Base-by-base conservation (phyloP, 2,888 invertebrate genomes). In the Hirtodrosophila histrioides region DNA sequence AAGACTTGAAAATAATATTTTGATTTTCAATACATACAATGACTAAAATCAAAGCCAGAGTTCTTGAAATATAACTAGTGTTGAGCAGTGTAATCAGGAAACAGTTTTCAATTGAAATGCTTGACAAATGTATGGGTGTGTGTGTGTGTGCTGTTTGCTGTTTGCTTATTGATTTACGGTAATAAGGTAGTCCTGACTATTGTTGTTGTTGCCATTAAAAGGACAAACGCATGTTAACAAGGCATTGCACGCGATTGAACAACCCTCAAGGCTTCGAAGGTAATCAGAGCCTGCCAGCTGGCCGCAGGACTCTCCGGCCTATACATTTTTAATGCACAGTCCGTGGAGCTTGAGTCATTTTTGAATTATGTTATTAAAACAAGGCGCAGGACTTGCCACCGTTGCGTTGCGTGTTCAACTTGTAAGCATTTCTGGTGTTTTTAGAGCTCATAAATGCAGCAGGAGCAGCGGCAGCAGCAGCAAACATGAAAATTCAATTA, bases 401-500 rank as follows among this genome's bases (percentile, higher is more conserved):
- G 61, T 37, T 36, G 29, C 31, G 55, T 78, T 75, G 82, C 82
- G 82, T 82, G 82, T 65, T 65, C 48, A 53, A 62, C 62, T 49
- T 70, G 78, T 49, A 61, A 64, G 43, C 54, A 68, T 60, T 58
- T 43, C 37, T 27, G 27, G 12, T 55, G 29, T 24, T 3, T 9
- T 5, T 29, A 36, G 40, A 63, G 57, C 65, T 73, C 63, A 84
- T 68, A 80, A 84, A 73, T 66, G 71, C 73, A 61, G 62, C 27
- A 17, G 17, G 17, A 17, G 17, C 6, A 27, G 6, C 27, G 6
- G 27, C 27, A 27, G 17, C 17, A 27, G 6, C 69, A 65, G 69
- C 71, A 76, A 86, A 86, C 86, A 86, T 81, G 88, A 66, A 86
- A 86, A 88, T 86, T 88, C 86, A 86, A 86, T 86, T 86, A 86